Base-by-base conservation (phyloP, 1,140 invertebrate species). In the Drosophila fuyamai region DNA sequence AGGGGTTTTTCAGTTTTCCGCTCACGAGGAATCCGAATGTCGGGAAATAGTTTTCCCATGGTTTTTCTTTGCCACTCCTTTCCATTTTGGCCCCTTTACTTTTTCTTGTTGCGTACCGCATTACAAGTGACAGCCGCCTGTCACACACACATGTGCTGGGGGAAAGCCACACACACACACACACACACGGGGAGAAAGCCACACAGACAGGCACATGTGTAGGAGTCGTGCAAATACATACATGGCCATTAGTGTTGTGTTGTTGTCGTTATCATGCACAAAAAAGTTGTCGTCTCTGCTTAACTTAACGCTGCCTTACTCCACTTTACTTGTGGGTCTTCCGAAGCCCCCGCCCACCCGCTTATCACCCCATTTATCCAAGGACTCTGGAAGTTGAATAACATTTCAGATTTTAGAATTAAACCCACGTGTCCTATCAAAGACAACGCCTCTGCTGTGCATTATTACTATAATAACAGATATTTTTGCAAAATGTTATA, bases 121-220 rank as follows among this genome's bases (percentile, higher is more conserved):
- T 84, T 83, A 84, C 81, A 76, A 83, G 76, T 84, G 81, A 84
- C 76, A 84, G 72, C 63, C 76, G 53, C 71, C 80, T 80, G 81
- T 84, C 80, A 72, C 65, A 76, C 61, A 83, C 72, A 79, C 70
- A 60, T 41, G 61, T 43, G 14, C 29, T 14, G 54, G 32, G 18
- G 5, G 14, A 59, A 57, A 41, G 27, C 57, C 57, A 57, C 59
- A 50, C 41, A 48, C 23, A 55, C n/a, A 59, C 60, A 59, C 44
- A 79, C 53, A 83, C 60, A 77, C 61, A 53, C 16, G 12, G 50
- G 50, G 12, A 16, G 32, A 59, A 47, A 59, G 46, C 27, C 35
- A 51, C 47, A 51, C 35, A 38, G n/a, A 53, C 48, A 68, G 29
- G 50, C 35, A 71, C 51, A 71, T 36, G 46, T 71, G 66, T 73